Percentiles rank a stretch among this genome's conserved stretches.
Conservation (phyloP, 2,797 vertebrate species). For the Lepilemur ruficaudatus region DNA sequence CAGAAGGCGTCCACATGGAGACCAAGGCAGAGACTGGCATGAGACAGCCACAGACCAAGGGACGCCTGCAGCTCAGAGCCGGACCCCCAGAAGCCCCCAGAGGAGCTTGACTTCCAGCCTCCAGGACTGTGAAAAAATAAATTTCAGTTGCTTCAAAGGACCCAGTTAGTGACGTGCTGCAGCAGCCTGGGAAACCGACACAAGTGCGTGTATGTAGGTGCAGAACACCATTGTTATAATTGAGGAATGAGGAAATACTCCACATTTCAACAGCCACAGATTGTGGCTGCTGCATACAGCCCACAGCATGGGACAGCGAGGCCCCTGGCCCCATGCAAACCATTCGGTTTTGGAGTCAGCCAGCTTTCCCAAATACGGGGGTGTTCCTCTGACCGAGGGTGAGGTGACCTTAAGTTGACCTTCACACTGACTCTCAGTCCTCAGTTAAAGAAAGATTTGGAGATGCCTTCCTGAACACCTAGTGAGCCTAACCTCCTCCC, state of each 20-base stretch:
- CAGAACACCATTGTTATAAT: neutral
- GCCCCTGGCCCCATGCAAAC: neutral
- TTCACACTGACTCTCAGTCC: neutral
- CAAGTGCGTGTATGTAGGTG: neutral
- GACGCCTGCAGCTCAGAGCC: no score
- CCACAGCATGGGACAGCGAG: neutral
- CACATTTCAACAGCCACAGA: accelerated
- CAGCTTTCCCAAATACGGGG: neutral
- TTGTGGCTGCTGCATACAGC: neutral
- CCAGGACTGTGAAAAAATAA: no score
- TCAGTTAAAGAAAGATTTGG: neutral
- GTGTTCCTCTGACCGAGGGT: neutral
- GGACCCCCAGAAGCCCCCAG: no score
- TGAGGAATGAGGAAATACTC: neutral
- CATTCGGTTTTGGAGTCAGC: neutral
- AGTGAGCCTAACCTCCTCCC: neutral
- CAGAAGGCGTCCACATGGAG: neutral
- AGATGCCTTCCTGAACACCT: neutral
- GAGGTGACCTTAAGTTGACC: neutral
- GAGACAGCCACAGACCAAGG: no score
- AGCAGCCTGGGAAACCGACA: accelerated
- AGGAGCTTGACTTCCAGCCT: neutral
- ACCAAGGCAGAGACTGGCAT: no score
- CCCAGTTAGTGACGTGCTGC: accelerated
- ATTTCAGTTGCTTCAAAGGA: no score